These are phyloP conservation scores for Drosophila paulistorum DNA, from an alignment of 1,140 invertebrate genomes.

Conservation along the genomic window DNA sequence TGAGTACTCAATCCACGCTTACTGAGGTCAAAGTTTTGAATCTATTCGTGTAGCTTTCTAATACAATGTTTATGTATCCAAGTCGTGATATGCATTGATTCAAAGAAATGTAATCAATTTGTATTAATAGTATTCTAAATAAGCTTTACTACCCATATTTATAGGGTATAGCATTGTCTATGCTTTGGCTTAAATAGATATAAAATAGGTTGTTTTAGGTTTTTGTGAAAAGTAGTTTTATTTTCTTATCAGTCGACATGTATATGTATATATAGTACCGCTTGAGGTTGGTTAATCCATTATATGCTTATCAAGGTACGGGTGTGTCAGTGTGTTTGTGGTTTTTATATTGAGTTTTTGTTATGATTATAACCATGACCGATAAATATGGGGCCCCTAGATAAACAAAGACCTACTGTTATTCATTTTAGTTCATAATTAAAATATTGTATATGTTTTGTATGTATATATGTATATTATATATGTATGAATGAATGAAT, in stretches of 20 bases:
- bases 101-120: too few relatives aligned
- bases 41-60: too few relatives aligned
- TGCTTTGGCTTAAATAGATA: neutral
- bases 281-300: conserved; percentile 13
- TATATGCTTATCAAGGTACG: conserved; percentile 19
- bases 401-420: conserved; percentile 12
- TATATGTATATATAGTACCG: conserved; percentile 6
- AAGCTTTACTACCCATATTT: too few relatives aligned
- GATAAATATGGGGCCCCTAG: conserved; percentile 30
- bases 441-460: conserved; percentile 4
- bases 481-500: conserved; percentile 1
- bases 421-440: neutral
- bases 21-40: too few relatives aligned
- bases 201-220: neutral
- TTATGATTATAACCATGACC: conserved; percentile 48
- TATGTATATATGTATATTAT: conserved; percentile 3
- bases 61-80: too few relatives aligned
- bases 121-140: too few relatives aligned
- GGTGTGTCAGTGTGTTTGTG: neutral
- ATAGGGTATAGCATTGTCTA: neutral
- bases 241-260: conserved; percentile 12
- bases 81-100: too few relatives aligned
- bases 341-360: conserved; percentile 9
- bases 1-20: too few relatives aligned
- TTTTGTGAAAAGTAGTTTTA: conserved; percentile 13